A percentile compares a stretch with the other conserved stretches of the same genome.
Evolutionary conservation across 92 coral and sea anemone genomes (phyloP).

Genomic region (Metridium senile): DNA sequence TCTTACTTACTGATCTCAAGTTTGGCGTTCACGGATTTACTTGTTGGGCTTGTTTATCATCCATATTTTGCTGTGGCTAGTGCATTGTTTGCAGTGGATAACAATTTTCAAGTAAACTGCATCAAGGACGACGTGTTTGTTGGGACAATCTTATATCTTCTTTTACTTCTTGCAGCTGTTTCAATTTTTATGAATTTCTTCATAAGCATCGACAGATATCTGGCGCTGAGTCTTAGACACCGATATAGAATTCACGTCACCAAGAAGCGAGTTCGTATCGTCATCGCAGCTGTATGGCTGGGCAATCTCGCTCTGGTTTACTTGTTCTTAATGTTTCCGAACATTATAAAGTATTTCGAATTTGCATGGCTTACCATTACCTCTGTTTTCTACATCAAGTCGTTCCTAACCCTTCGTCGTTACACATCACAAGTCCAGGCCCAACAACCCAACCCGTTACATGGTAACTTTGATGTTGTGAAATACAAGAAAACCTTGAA

Average conservation of each 20-base stretch:
- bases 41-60: slow-evolving; percentile 37
- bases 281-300: neutral
- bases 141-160: no score
- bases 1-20: slow-evolving; percentile 47
- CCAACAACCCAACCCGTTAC: slow-evolving; percentile 24
- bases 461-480: slow-evolving; percentile 28
- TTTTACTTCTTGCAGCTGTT: neutral
- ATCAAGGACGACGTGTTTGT: no score
- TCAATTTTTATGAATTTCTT: slow-evolving; percentile 25
- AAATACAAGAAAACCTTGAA: slow-evolving; percentile 25
- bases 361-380: neutral
- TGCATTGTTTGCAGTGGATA: neutral
- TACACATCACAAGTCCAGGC: slow-evolving; percentile 28
- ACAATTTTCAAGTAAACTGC: slow-evolving; percentile 16
- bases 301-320: neutral
- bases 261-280: slow-evolving; percentile 34
- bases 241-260: slow-evolving; percentile 43
- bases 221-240: slow-evolving; percentile 49
- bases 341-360: neutral
- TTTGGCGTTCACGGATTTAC: slow-evolving; percentile 47
- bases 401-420: slow-evolving; percentile 23
- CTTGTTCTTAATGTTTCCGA: neutral
- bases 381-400: slow-evolving; percentile 14
- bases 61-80: slow-evolving; percentile 6
- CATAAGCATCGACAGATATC: slow-evolving; percentile 52